Evolutionary conservation across 1,140 invertebrate species (phyloP).

Genomic region (Lepeophtheirus salmonis): DNA sequence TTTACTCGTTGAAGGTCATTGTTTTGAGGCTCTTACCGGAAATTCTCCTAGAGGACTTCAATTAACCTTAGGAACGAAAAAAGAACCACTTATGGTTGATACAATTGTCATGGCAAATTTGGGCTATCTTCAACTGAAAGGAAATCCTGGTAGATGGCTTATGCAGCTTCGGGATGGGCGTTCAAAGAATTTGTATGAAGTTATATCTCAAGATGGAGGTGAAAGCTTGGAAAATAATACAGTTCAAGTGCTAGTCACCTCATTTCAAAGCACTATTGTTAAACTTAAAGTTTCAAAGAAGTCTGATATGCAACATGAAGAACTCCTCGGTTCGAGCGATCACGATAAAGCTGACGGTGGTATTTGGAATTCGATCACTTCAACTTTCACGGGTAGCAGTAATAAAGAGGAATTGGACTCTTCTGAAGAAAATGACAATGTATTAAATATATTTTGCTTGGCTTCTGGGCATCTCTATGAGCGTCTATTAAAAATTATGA

Average conservation of each 20-base stretch:
- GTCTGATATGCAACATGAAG: conserved; percentile 58
- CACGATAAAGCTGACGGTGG: conserved; percentile 25
- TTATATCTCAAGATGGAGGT: conserved; percentile 24
- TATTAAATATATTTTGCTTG: conserved; percentile 94
- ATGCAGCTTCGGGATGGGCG: conserved; percentile 65
- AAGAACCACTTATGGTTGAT: conserved; percentile 40
- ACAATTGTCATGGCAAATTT: conserved; percentile 99
- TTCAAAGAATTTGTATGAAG: conserved; percentile 74
- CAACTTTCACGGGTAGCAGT: conserved; percentile 29
- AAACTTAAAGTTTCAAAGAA: conserved; percentile 78
- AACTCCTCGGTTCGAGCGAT: conserved; percentile 62
- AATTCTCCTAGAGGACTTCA: conserved; percentile 90
- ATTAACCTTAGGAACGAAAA: conserved; percentile 60
- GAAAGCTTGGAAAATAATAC: not conserved
- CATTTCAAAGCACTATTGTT: conserved; percentile 69
- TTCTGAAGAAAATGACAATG: conserved; percentile 51
- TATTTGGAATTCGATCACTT: conserved; percentile 16
- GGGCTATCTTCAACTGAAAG: conserved; percentile 92
- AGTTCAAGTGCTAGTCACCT: conserved; percentile 70
- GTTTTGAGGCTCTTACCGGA: conserved; percentile 73
- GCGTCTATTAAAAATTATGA: conserved; percentile 86
- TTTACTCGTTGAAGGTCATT: conserved; percentile 81
- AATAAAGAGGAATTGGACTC: conserved; percentile 32
- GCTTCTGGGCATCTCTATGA: conserved; percentile 98
- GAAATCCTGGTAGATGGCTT: conserved; percentile 87